Evolutionary conservation across 2,888 invertebrate species (phyloP).

Genomic region (Lasius platythorax): DNA sequence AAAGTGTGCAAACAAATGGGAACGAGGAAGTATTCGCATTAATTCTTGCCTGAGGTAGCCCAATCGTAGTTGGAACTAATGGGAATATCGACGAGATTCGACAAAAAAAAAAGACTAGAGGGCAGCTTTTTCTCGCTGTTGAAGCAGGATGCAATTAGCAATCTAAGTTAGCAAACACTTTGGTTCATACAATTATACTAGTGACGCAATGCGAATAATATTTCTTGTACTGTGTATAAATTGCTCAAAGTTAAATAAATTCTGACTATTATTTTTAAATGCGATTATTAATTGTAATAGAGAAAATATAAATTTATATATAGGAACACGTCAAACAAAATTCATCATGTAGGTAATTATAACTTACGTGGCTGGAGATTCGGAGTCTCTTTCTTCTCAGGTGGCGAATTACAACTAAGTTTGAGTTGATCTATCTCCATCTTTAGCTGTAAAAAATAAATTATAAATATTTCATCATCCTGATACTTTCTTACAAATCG

Average conservation of each 20-base stretch:
- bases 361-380: conserved; percentile 70
- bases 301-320: conserved; percentile 17
- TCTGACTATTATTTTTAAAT: background rate
- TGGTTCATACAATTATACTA: conserved; percentile 14
- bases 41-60: conserved; percentile 45
- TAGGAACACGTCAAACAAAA: conserved; percentile 11
- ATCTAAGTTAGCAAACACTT: conserved; percentile 30
- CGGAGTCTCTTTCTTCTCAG: conserved; percentile 52
- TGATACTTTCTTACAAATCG: background rate
- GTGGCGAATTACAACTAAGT: conserved; percentile 63
- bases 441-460: conserved; percentile 74
- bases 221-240: conserved; percentile 4
- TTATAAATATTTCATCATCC: background rate
- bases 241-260: conserved; percentile 13
- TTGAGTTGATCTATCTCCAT: conserved; percentile 78
- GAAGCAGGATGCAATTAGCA: conserved; percentile 45
- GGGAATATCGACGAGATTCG: conserved; percentile 21
- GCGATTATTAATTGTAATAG: background rate
- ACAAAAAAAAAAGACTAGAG: conserved; percentile 11
- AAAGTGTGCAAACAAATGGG: conserved; percentile 48
- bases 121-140: background rate
- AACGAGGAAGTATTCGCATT: conserved; percentile 37
- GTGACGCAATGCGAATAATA: conserved; percentile 1
- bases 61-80: conserved; percentile 55
- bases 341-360: conserved; percentile 8